Evolutionary conservation across 2,888 invertebrate genomes (phyloP), one percentile per base, ranked within the genome.

Genomic region (Limnephilus auricula): DNA sequence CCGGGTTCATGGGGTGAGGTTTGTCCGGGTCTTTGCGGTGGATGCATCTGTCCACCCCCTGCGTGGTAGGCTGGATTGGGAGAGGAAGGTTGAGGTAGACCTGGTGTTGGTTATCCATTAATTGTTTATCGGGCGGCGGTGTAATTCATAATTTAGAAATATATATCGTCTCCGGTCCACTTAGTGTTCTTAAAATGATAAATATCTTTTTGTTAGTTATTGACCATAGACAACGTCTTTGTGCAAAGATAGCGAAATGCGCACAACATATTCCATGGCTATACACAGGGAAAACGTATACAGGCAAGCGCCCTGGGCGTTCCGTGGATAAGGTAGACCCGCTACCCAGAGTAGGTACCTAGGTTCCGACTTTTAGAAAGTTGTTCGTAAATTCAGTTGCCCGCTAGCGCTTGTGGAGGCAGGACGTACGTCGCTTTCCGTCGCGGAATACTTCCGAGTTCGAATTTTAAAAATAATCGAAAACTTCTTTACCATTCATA

Each of bases 321-420:
- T 65, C 31, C 78, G 34, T 34, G 78, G 87, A 31, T 65, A n/a
- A 65, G 65, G 65, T 65, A 65, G 65, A 65, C 65, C 65, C 25
- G 25, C 65, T 65, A 50, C 50, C n/a, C 31, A 65, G n/a, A 65
- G 34, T 87, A 87, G 32, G 85, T 50, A 40, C 40, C 12, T 12
- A 31, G 78, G 37, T 25, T 31, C 87, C 37, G 85, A 85, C 37
- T 85, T 87, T 87, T 87, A 87, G 87, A 87, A 87, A 87, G 87
- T 87, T 87, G 87, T 78, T n/a, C 30, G 31, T 85, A 45, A 45
- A 45, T 85, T 87, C 87, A 87, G 87, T 87, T 87, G 87, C 87
- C 65, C 87, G 87, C 31, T 65, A 87, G 50, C 78, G 87, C 30
- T 87, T 65, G 87, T 13, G 65, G 25, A 31, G 87, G 87, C 78